Base-by-base conservation (phyloP, 2,113 vertebrate species). In the Eublepharis macularius region DNA sequence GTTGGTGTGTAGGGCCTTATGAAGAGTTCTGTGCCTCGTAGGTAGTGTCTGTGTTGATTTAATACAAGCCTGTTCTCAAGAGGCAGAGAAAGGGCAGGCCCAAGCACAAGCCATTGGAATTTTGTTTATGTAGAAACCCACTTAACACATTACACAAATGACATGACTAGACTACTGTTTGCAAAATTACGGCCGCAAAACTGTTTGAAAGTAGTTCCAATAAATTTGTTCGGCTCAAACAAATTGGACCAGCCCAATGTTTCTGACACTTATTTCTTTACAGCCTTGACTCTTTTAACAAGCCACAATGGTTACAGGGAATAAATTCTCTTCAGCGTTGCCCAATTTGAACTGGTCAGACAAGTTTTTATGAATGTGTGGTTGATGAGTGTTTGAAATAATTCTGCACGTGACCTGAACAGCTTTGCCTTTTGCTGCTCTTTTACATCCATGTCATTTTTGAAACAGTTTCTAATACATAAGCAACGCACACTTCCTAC, bases 291-390 rank as follows among this genome's bases (percentile, higher is more conserved):
- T 90, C 88, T 92, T 85, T 80, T 84, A 8, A 17, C 92, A 90
- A 94, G 86, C 84, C 74, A 47, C 84, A 84, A 88, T 83, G 90
- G 81, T 94, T 89, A 87, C 84, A 66, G 90, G 81, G 91, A 92
- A 89, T 89, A 93, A 91, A 87, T 93, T 94, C 81, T 90, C 89
- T 77, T 79, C 87, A 76, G 83, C 65, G 68, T 92, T 91, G 83
- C 76, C 72, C 91, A 82, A 86, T 91, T 68, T 93, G 82, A 96
- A 95, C 93, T 68, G 16, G 93, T 93, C 88, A 83, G 88, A 87
- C 95, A 76, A 93, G 93, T 96, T 95, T 65, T 93, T 89, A 84
- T 79, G 87, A 70, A 72, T 4, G 24, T 85, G 75, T 87, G 75
- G 63, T 88, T 87, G 13, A 43, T 85, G 80, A 88, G 73, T 77